Evolutionary conservation across 1,140 invertebrate species (phyloP), one percentile per base, ranked within the genome.

Genomic region (Heliconius eleuchia): DNA sequence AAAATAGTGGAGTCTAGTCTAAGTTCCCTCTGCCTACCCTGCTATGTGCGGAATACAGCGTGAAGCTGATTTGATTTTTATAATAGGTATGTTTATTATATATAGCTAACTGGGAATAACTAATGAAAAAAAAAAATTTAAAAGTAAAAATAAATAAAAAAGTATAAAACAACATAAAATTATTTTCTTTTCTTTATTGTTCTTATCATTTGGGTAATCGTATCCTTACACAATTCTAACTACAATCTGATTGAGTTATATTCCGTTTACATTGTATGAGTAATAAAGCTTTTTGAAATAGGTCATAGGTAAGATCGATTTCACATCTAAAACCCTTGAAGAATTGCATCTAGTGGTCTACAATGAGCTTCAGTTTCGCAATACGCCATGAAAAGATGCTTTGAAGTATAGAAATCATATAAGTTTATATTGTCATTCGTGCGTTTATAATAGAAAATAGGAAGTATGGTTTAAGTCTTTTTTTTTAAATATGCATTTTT

Each of bases 391-490:
- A 79, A 79, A 76, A 76, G 78, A 60, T 23, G 73, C 78, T 76
- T 76, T 79, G 73, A 79, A 52, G 42, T 27, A 52, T 16, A 72
- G 74, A 79, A 79, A 79, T 79, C 73, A 52, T 72, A 79, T 79
- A 71, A 79, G 70, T 72, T 55, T 75, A 72, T 71, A 76, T 76
- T 74, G 78, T 52, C 60, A 57, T 72, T 52, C 16, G 42, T 16
- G 42, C 42, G 16, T 46, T 46, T 46, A 46, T 46, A 46, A 46
- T 16, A 46, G 42, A 46, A 46, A 46, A 46, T 46, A 16, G 42
- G 16, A 37, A 37, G 0, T 7, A 6, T 37, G 0, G 0, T 37
- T 8, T 37, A 6, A 37, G 34, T 37, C 34, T 37, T 37, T 6
- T 37, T 37, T 37, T 1, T 16, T 0, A 16, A 46, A 71, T 57